These are phyloP conservation scores for Pteruthius melanotis DNA, from an alignment of 2,113 vertebrate genomes.

Conservation along the genomic window DNA sequence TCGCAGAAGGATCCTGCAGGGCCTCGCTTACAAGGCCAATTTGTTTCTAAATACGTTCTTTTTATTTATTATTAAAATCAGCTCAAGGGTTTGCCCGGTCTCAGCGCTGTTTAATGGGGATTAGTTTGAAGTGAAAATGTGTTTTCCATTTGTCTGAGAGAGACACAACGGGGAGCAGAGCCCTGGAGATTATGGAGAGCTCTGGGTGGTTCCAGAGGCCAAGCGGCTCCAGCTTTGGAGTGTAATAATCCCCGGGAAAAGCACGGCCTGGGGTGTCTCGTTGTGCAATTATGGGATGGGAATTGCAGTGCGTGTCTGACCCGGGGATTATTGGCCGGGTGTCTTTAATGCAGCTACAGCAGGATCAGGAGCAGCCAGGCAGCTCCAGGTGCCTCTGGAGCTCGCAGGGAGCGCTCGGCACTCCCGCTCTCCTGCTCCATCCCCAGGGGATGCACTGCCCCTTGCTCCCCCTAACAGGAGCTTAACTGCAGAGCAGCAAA, in stretches of 20 bases:
- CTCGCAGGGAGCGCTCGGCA: not conserved
- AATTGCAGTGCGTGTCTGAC: not conserved
- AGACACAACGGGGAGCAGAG: conserved; percentile 45
- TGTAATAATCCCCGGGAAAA: conserved; percentile 34
- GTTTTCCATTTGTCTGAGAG: conserved; percentile 44
- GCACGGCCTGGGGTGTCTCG: not conserved
- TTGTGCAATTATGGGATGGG: conserved; percentile 18
- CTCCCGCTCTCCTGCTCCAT: not conserved
- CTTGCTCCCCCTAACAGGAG: not conserved
- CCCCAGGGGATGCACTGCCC: not conserved
- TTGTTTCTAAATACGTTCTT: conserved; percentile 26
- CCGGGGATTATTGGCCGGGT: not conserved
- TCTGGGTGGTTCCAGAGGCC: conserved; percentile 47
- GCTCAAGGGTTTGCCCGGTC: not conserved
- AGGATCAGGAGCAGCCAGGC: not conserved
- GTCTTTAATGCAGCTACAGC: not conserved
- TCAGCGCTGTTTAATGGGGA: not conserved
- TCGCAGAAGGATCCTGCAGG: not conserved
- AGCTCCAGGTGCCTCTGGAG: too few relatives aligned
- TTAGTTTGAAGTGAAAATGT: conserved; percentile 5
- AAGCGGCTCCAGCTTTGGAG: not conserved
- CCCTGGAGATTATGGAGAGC: conserved; percentile 22
- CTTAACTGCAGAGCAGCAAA: not conserved
- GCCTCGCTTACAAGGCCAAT: conserved; percentile 22
- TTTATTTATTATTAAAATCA: not conserved